Percentiles rank a stretch among this genome's conserved stretches.
Conservation (phyloP, 2,888 invertebrate genomes). For the Octodonta nipae region DNA sequence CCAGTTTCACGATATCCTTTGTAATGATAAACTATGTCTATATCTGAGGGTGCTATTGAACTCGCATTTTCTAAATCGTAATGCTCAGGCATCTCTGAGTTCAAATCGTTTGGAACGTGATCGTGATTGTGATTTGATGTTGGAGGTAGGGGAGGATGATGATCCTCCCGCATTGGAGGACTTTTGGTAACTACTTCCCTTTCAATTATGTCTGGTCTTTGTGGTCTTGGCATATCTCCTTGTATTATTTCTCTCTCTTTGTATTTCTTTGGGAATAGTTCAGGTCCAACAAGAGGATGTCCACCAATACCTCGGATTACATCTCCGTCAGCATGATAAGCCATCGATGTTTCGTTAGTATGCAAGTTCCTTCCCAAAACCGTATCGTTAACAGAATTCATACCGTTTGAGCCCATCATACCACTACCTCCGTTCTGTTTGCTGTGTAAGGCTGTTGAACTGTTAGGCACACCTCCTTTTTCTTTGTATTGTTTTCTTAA, state of each 20-base stretch:
- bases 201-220: constrained; percentile 88
- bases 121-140: constrained; percentile 58
- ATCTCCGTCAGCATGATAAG: constrained; percentile 60
- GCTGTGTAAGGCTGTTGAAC: constrained; percentile 57
- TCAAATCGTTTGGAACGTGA: constrained; percentile 53
- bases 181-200: constrained; percentile 75
- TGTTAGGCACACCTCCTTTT: constrained; percentile 56
- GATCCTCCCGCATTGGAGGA: constrained; percentile 64
- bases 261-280: constrained; percentile 75
- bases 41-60: constrained; percentile 93
- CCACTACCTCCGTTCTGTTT: constrained; percentile 63
- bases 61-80: constrained; percentile 95
- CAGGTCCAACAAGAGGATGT: constrained; percentile 72
- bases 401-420: constrained; percentile 54
- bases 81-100: constrained; percentile 74
- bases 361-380: constrained; percentile 56
- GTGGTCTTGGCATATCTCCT: constrained; percentile 61
- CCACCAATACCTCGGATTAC: constrained; percentile 60
- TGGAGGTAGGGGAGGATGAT: constrained; percentile 62
- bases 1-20: constrained; percentile 76
- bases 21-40: constrained; percentile 92
- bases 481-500: constrained; percentile 77
- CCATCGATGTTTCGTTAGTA: constrained; percentile 52
- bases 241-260: constrained; percentile 54
- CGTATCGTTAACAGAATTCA: constrained; percentile 52